phyloP scores from a whole-genome alignment of 2,888 invertebrate genomes.

The Drosophila eohydei region DNA sequence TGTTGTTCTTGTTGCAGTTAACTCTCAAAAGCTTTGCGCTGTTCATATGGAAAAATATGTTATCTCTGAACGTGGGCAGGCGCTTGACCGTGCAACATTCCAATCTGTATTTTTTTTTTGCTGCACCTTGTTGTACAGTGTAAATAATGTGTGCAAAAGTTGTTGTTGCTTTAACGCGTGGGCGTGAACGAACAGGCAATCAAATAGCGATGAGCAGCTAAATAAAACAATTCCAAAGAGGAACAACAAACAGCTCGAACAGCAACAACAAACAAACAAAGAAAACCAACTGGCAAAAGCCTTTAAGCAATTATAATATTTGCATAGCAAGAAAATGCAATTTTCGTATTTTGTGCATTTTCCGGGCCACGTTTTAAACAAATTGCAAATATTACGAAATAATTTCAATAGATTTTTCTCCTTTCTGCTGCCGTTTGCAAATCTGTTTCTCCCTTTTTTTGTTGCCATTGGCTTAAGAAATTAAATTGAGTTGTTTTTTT shows the following conservation, averaged over 20 bases:
- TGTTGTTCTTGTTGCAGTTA: conserved; percentile 14
- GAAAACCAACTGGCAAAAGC: conserved; percentile 26
- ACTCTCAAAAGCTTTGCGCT: conserved; percentile 9
- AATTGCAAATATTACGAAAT: conserved; percentile 76
- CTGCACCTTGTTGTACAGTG: conserved; percentile 22
- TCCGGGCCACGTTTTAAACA: conserved; percentile 67
- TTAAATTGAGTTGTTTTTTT: conserved; percentile 70
- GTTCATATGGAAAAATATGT: conserved; percentile 36
- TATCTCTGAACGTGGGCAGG: conserved; percentile 36
- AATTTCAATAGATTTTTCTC: conserved; percentile 59
- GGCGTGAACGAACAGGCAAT: conserved; percentile 33
- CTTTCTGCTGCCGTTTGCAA: conserved; percentile 42
- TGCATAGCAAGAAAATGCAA: conserved; percentile 52
- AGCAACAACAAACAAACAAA: conserved; percentile 7
- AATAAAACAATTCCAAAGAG: conserved; percentile 50
- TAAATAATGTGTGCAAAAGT: conserved; percentile 39
- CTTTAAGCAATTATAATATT: conserved; percentile 71
- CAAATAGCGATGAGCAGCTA: conserved; percentile 54
- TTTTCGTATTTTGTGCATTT: conserved; percentile 31
- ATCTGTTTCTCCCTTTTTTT: conserved; percentile 18
- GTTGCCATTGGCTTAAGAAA: conserved; percentile 40
- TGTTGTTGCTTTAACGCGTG: conserved; percentile 25
- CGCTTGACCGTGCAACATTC: conserved; percentile 42
- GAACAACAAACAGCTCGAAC: conserved; percentile 16
- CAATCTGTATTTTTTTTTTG: not conserved